Evolutionary conservation across 2,888 invertebrate genomes (phyloP).

Genomic region (Argyresthia goedartella): DNA sequence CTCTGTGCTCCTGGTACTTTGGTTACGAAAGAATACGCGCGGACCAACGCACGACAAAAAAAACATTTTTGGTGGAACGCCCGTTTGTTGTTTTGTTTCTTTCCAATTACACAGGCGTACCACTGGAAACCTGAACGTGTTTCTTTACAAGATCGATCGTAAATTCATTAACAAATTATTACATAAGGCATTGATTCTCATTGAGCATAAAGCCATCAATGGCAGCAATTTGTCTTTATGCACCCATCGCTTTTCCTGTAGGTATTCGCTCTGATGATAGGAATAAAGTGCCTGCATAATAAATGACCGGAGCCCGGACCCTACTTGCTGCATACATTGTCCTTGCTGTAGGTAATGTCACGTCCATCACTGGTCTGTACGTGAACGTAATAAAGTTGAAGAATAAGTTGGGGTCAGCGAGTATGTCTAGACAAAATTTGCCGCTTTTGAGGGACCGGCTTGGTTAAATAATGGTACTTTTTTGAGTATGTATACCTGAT

Average conservation of each 20-base stretch:
- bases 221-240: neutral
- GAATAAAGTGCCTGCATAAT: neutral
- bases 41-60: slow-evolving; percentile 30
- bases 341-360: slow-evolving; percentile 21
- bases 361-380: slow-evolving; percentile 53
- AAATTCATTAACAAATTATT: too few relatives aligned
- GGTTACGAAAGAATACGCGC: slow-evolving; percentile 65
- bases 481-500: too few relatives aligned
- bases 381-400: slow-evolving; percentile 32
- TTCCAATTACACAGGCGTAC: too few relatives aligned
- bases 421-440: too few relatives aligned
- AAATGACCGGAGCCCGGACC: neutral
- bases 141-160: too few relatives aligned
- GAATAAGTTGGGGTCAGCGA: too few relatives aligned
- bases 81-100: too few relatives aligned
- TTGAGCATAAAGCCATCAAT: neutral
- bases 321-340: neutral
- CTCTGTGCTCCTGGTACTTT: slow-evolving; percentile 58
- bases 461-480: too few relatives aligned
- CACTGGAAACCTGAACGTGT: too few relatives aligned
- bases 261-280: neutral
- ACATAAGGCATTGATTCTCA: too few relatives aligned
- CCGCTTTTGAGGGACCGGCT: too few relatives aligned
- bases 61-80: neutral
- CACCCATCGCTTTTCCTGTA: neutral